These are phyloP conservation scores for Stigmatopora nigra DNA, from an alignment of 2,113 vertebrate species.

Conservation along the genomic window DNA sequence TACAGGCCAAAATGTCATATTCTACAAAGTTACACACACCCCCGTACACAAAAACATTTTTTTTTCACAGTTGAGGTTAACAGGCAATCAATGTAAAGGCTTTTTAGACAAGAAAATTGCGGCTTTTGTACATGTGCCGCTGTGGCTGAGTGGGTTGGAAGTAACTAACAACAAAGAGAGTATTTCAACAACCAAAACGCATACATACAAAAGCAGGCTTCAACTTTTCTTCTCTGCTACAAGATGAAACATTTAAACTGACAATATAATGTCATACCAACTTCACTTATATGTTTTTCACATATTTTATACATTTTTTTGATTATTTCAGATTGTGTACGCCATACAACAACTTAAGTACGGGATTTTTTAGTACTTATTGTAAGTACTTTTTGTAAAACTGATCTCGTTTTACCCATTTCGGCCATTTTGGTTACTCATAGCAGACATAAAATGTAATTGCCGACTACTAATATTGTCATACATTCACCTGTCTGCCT, in stretches of 20 bases:
- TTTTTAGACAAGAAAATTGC: background rate
- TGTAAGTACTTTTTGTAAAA: no score
- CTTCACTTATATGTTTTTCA: no score
- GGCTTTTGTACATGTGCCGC: background rate
- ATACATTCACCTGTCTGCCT: no score
- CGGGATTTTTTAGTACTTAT: no score
- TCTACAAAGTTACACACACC: background rate
- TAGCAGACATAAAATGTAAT: no score
- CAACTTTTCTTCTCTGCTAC: background rate
- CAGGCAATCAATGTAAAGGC: constrained; percentile 1
- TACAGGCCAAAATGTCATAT: background rate
- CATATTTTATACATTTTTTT: no score
- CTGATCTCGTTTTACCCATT: no score
- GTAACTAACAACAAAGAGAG: background rate
- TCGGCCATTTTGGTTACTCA: no score
- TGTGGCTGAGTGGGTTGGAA: background rate
- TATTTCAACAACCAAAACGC: background rate
- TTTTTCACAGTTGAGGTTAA: background rate
- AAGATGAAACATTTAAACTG: background rate
- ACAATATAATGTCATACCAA: background rate
- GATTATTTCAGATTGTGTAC: no score
- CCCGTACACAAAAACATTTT: background rate
- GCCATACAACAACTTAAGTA: no score
- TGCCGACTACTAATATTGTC: no score
- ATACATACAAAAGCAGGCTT: background rate